Conservation (phyloP, 1,140 invertebrate genomes). For the Drosophila sp. region DNA sequence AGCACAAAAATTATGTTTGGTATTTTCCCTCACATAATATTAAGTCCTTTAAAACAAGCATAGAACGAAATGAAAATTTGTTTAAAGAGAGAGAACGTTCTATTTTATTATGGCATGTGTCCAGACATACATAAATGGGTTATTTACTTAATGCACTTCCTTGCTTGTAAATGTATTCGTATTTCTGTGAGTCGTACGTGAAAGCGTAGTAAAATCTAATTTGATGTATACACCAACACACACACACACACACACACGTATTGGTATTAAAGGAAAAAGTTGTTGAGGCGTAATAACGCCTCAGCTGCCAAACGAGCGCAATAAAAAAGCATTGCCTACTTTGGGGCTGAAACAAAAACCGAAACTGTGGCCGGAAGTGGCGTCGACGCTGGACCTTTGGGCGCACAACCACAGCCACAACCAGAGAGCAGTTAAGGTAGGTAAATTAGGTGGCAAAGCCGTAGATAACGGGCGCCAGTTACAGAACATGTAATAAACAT, state of each 20-base stretch:
- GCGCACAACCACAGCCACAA: slow-evolving; percentile 28
- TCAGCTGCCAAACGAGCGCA: slow-evolving; percentile 12
- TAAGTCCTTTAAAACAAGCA: neutral
- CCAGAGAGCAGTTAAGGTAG: slow-evolving; percentile 48
- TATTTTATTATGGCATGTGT: neutral
- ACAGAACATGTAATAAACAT: slow-evolving; percentile 75
- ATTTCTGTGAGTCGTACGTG: slow-evolving; percentile 54
- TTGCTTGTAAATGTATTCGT: no score
- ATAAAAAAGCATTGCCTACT: slow-evolving; percentile 70
- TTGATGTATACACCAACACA: slow-evolving; percentile 57
- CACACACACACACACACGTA: slow-evolving; percentile 5
- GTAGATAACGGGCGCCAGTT: slow-evolving; percentile 54
- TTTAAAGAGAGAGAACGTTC: neutral
- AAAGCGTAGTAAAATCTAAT: slow-evolving; percentile 74
- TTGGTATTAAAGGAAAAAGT: slow-evolving; percentile 24
- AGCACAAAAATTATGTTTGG: neutral
- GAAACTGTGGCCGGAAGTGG: slow-evolving; percentile 68
- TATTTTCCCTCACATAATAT: neutral
- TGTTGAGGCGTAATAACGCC: slow-evolving; percentile 40
- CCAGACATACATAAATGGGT: neutral
- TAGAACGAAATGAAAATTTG: neutral
- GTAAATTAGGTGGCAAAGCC: slow-evolving; percentile 46
- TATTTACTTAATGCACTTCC: slow-evolving; percentile 3
- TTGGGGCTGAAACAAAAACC: slow-evolving; percentile 65
- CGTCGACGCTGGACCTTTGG: slow-evolving; percentile 20